A percentile compares a stretch with the other conserved stretches of the same genome.
Evolutionary conservation across 2,888 invertebrate genomes (phyloP).

Genomic region (Cheilosia impressa): DNA sequence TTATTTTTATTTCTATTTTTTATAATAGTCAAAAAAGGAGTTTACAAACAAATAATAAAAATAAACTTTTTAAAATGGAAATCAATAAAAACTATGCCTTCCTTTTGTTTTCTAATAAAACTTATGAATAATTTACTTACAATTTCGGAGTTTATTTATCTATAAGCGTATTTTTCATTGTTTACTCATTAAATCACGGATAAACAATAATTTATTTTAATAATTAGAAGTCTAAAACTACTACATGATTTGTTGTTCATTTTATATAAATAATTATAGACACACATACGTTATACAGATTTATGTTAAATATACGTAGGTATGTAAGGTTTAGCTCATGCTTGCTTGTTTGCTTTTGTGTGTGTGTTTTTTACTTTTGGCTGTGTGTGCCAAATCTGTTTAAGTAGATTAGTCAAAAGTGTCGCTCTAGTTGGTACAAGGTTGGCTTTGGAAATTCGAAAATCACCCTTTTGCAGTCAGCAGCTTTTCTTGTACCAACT

Average conservation of each 20-base stretch:
- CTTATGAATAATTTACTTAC: slow-evolving; percentile 73
- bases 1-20: slow-evolving; percentile 36
- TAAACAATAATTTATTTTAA: slow-evolving; percentile 69
- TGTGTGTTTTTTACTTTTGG: slow-evolving; percentile 16
- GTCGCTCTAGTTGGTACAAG: slow-evolving; percentile 30
- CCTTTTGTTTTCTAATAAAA: slow-evolving; percentile 58
- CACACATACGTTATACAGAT: slow-evolving; percentile 62
- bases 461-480: not conserved
- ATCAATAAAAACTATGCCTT: slow-evolving; percentile 38
- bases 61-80: slow-evolving; percentile 3
- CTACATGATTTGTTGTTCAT: slow-evolving; percentile 31
- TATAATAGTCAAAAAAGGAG: slow-evolving; percentile 31
- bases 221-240: slow-evolving; percentile 63
- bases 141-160: slow-evolving; percentile 76
- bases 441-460: slow-evolving; percentile 22
- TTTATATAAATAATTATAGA: slow-evolving; percentile 53
- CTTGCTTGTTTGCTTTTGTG: slow-evolving; percentile 31
- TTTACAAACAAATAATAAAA: slow-evolving; percentile 33
- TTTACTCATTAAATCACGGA: slow-evolving; percentile 76
- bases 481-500: not conserved
- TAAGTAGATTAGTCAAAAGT: slow-evolving; percentile 33
- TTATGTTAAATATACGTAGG: slow-evolving; percentile 47
- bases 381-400: slow-evolving; percentile 50
- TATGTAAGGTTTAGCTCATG: slow-evolving; percentile 34
- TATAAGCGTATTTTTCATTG: slow-evolving; percentile 79